Evolutionary conservation across 1,140 invertebrate genomes (phyloP).

Genomic region (Sinella curviseta): DNA sequence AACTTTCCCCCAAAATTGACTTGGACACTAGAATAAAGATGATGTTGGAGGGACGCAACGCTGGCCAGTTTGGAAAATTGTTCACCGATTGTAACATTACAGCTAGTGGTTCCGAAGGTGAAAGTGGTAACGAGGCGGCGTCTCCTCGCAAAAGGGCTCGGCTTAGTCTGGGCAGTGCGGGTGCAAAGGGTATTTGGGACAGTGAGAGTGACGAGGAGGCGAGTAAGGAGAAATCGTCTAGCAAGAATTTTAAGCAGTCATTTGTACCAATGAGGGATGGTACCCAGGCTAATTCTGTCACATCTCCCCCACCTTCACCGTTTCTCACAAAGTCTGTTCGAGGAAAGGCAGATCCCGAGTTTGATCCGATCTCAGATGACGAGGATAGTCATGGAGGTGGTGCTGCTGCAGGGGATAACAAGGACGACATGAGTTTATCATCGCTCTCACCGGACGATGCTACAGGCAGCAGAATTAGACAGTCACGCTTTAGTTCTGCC

Average conservation of each 20-base stretch:
- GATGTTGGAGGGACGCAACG: conserved; percentile 69
- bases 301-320: conserved; percentile 45
- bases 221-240: conserved; percentile 28
- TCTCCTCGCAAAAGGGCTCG: background rate
- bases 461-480: conserved; percentile 15
- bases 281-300: background rate
- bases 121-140: conserved; percentile 68
- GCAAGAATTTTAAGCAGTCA: conserved; percentile 43
- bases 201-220: conserved; percentile 55
- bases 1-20: conserved; percentile 57
- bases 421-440: conserved; percentile 41
- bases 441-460: conserved; percentile 43
- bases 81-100: conserved; percentile 56
- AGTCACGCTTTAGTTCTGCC: background rate
- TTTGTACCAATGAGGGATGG: conserved; percentile 36
- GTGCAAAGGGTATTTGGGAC: conserved; percentile 51
- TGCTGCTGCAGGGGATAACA: background rate
- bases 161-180: conserved; percentile 6
- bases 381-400: conserved; percentile 4
- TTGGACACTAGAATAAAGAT: conserved; percentile 81
- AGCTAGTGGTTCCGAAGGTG: conserved; percentile 66
- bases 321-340: conserved; percentile 27
- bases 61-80: conserved; percentile 61
- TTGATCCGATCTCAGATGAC: conserved; percentile 47
- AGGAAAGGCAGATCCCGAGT: conserved; percentile 24